These are phyloP conservation scores for Andrena fulva DNA, from an alignment of 2,888 invertebrate genomes.

Conservation along the genomic window DNA sequence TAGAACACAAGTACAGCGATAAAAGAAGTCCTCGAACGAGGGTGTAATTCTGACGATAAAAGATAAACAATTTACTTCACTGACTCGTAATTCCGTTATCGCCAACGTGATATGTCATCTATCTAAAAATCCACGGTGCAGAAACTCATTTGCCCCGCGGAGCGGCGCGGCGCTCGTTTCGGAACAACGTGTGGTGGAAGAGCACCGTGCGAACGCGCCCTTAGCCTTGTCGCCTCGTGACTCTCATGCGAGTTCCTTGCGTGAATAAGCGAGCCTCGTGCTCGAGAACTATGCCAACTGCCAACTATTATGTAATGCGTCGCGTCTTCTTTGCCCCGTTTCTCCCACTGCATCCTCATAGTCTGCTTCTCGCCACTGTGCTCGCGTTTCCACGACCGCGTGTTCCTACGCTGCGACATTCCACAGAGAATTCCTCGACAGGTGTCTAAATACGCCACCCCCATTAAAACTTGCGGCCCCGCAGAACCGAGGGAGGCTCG, in stretches of 20 bases:
- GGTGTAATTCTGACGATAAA: no score
- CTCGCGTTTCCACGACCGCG: conserved; percentile 48
- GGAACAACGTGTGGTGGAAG: not conserved
- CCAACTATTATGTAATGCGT: conserved; percentile 75
- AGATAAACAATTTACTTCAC: no score
- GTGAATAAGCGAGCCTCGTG: conserved; percentile 69
- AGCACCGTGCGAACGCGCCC: conserved; percentile 62
- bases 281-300: conserved; percentile 77
- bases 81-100: not conserved
- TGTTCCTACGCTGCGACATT: conserved; percentile 34
- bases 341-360: conserved; percentile 33
- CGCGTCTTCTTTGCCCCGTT: conserved; percentile 60
- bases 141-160: conserved; percentile 29
- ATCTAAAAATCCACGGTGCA: conserved; percentile 1
- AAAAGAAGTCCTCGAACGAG: no score
- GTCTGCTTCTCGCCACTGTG: conserved; percentile 33
- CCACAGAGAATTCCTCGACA: conserved; percentile 50
- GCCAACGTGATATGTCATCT: not conserved
- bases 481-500: not conserved
- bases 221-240: conserved; percentile 63
- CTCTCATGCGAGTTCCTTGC: conserved; percentile 59
- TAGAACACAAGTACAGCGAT: no score
- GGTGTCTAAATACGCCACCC: conserved; percentile 47
- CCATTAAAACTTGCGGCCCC: conserved; percentile 30
- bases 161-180: not conserved